Base-by-base conservation (phyloP, 2,888 invertebrate species). In the Cistogaster globosa region DNA sequence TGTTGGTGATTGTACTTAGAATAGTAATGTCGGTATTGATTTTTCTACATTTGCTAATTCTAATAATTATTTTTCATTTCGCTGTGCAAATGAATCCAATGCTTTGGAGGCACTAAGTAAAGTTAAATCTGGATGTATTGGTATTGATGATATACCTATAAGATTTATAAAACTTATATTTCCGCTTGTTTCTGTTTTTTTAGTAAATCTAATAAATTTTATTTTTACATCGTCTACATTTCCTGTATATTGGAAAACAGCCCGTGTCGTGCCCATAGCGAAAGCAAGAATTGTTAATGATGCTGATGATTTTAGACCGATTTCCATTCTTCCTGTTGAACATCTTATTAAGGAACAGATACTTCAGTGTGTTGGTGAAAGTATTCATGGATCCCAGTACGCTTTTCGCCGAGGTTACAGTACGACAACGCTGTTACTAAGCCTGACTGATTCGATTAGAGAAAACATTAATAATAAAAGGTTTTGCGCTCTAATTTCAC, bases 291-390 rank as follows among this genome's bases (percentile, higher is more conserved):
- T 18, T 20, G 77, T 60, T 1, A 58, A 22, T 53, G 8, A n/a
- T 38, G 22, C 42, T 55, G 62, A 62, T 38, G 69, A 69, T 3
- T 12, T 75, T 45, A 63, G 65, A n/a, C 32, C 65, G 2, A 65
- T 63, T 57, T 65, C 53, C 2, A 75, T 65, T 36, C 32, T 67
- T 1, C 38, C 53, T 14, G 22, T 60, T 22, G 53, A 77, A 16
- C 60, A 68, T 12, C 14, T 77, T 9, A 48, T 77, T 7, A 77
- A 77, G 14, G 7, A 26, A 18, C 68, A 68, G 22, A 77, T 77
- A 1, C 20, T 69, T n/a, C 5, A 4, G 12, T 12, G 12, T 42
- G 9, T 9, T 42, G 42, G 12, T 9, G 12, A 42, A 42, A 12
- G 26, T 7, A 68, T 77, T 7, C 51, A 20, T 20, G n/a, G 51